Conservation (phyloP, 37 sponge, comb jelly and placozoan species). For the Chondrosia reniformis region DNA sequence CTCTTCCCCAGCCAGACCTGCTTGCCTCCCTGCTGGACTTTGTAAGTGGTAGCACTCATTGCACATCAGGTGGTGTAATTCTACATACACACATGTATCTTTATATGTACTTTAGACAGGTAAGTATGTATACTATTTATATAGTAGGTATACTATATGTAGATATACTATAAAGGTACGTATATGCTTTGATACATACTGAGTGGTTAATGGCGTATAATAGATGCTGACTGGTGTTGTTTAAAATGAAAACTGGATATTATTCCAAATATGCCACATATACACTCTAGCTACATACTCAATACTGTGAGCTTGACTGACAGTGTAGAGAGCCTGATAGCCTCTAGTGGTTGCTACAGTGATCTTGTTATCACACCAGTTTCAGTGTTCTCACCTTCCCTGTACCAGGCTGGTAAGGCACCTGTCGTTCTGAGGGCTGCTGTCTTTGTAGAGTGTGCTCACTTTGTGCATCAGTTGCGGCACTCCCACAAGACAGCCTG, state of each 20-base stretch:
- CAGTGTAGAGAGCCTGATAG: no score
- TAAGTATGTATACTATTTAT: neutral
- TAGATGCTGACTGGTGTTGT: no score
- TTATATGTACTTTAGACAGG: neutral
- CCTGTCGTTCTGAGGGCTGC: conserved; percentile 46
- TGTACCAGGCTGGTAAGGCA: conserved; percentile 25
- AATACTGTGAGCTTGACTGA: no score
- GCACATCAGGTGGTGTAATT: no score
- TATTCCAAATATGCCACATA: no score
- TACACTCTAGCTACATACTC: no score
- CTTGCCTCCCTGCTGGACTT: conserved; percentile 64
- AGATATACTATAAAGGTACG: neutral
- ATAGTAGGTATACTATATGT: neutral
- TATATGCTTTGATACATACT: no score
- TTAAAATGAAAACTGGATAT: no score
- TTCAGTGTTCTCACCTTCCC: neutral
- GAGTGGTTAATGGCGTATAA: no score
- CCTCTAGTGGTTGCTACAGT: no score
- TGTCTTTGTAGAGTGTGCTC: conserved; percentile 67
- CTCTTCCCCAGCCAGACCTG: conserved; percentile 45
- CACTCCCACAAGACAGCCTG: conserved; percentile 20
- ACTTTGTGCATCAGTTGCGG: conserved; percentile 47
- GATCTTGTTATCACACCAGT: neutral
- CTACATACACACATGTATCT: neutral
- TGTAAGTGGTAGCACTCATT: conserved; percentile 29